A percentile compares a stretch with the other conserved stretches of the same genome.
These are phyloP conservation scores for Thamnaconus septentrionalis DNA, from an alignment of 2,113 vertebrate genomes.

Conservation along the genomic window DNA sequence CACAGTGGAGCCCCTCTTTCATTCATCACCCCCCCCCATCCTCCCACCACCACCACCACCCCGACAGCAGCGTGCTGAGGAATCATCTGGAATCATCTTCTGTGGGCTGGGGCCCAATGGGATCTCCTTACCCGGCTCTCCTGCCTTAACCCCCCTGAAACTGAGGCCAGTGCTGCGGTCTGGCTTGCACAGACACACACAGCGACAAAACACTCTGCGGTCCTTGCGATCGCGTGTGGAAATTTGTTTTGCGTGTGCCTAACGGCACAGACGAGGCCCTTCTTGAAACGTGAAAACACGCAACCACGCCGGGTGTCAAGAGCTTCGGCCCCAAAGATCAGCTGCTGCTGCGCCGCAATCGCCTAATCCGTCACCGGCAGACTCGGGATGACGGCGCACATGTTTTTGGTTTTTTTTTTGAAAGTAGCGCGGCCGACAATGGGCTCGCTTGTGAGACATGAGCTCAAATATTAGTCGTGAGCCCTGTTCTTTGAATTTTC, in stretches of 20 bases:
- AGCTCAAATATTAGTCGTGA: constrained; percentile 72
- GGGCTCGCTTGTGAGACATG: constrained; percentile 69
- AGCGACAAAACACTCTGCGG: constrained; percentile 29
- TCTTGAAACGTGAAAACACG: constrained; percentile 19
- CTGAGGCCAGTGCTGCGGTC: constrained; percentile 31
- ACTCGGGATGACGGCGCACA: constrained; percentile 53
- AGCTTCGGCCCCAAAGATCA: constrained; percentile 39
- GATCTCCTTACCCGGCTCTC: constrained; percentile 15
- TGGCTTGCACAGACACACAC: constrained; percentile 8
- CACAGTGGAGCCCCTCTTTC: constrained; percentile 79
- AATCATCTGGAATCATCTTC: constrained; percentile 72
- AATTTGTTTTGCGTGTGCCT: constrained; percentile 26
- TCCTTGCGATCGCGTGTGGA: constrained; percentile 8
- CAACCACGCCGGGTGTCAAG: too few relatives aligned
- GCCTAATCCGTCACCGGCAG: constrained; percentile 51
- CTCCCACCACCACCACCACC: too few relatives aligned
- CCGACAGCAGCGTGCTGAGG: constrained; percentile 75
- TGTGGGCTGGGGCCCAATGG: constrained; percentile 3
- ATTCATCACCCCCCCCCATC: constrained; percentile 69
- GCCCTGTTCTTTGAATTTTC: constrained; percentile 71
- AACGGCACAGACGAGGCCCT: constrained; percentile 31
- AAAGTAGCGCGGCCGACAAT: constrained; percentile 66
- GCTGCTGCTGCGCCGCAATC: constrained; percentile 44
- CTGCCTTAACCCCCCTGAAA: constrained; percentile 11
- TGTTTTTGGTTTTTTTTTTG: constrained; percentile 12